Evolutionary conservation across 2,888 invertebrate genomes (phyloP), one percentile per base, ranked within the genome.

Genomic region (Drosophila eohydei): DNA sequence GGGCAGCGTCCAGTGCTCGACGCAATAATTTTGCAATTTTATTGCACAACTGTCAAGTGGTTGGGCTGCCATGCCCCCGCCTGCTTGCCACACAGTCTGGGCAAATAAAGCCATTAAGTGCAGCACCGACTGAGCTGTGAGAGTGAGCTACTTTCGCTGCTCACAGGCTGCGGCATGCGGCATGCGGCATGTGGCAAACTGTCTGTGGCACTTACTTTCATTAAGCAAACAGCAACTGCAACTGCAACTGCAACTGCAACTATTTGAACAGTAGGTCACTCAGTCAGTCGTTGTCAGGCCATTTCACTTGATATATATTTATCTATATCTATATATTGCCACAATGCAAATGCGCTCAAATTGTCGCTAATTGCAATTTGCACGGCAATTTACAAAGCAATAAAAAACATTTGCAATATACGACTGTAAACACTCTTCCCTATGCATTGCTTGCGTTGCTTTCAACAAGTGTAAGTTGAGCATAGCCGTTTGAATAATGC

Each of bases 31-130:
- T 80, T 69, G 77, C 77, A 77, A 76, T 69, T 71, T 80, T 79
- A 79, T 79, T 83, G 88, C 88, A 73, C 79, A 87, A 83, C 87
- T 79, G 79, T 69, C 76, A 80, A 79, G 80, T 80, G 69, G 66
- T 63, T 67, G 71, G 78, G 57, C 60, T 58, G 59, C 64, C 44
- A 57, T 54, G 62, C 44, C 30, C 44, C 43, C 5, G 41, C 11
- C 11, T 43, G 21, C 21, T 43, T 8, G 9, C 16, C 14, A 3
- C 32, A 30, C n/a, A 38, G 54, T n/a, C 26, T 38, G 54, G 52
- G 75, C 83, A 84, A 88, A 84, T 88, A 83, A 72, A 85, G 86
- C 83, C 81, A 84, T 84, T 85, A 86, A 84, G 80, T 85, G 73
- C 63, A 68, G 57, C 52, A 14, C 41, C 50, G 38, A 21, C 58